These are phyloP conservation scores for Pachyuromys duprasi DNA, from an alignment of 2,797 vertebrate genomes.

Conservation along the genomic window DNA sequence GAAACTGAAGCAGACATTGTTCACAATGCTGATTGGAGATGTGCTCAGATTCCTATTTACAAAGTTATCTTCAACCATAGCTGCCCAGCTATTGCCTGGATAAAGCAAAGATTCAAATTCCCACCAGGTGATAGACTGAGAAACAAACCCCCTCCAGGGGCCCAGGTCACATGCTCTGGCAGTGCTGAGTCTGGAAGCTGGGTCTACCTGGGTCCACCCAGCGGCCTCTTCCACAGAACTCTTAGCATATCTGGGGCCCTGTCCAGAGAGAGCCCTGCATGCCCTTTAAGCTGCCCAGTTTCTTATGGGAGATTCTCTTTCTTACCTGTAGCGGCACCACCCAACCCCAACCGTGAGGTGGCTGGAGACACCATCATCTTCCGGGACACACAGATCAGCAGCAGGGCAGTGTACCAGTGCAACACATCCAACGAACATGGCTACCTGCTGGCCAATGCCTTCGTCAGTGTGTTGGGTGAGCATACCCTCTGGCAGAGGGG, in stretches of 20 bases:
- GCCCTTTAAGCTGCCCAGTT: neutral
- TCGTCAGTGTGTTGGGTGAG: conserved; percentile 96
- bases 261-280: neutral
- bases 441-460: conserved; percentile 97
- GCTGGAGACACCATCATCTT: conserved; percentile 96
- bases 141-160: neutral
- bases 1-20: neutral
- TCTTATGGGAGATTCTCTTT: neutral
- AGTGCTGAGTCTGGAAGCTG: neutral
- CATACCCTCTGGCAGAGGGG: fast-evolving
- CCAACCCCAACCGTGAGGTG: conserved; percentile 91
- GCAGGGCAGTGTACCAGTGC: conserved; percentile 97
- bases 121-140: neutral
- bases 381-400: conserved; percentile 94
- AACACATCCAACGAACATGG: conserved; percentile 98
- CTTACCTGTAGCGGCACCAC: conserved; percentile 84
- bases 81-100: neutral
- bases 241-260: neutral
- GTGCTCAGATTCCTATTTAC: neutral
- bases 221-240: neutral
- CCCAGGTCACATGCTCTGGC: neutral
- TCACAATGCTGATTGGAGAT: fast-evolving
- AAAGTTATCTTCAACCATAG: neutral
- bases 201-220: neutral
- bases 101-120: neutral